Evolutionary conservation across 1,140 invertebrate species (phyloP), one percentile per base, ranked within the genome.

Genomic region (Gyrodactylus bullatarudis): DNA sequence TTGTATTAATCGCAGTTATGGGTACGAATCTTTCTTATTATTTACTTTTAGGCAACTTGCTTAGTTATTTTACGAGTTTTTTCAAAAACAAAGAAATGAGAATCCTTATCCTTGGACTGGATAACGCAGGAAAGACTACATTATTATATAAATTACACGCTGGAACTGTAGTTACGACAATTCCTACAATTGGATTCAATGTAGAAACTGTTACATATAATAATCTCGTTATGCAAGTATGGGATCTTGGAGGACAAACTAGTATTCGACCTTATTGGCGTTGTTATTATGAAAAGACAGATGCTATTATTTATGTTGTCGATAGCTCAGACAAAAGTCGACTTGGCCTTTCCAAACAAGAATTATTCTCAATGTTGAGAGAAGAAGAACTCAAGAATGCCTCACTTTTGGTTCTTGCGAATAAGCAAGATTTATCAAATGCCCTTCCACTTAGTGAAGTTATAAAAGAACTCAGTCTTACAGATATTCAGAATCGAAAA

Each of bases 251-350:
- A 75, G 93, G 93, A 77, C 93, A 98, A 82, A 97, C 92, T 74
- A 94, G 91, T 84, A 89, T 89, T 78, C 82, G 86, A 83, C 94
- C 94, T 20, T 99, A 99, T 79, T 99, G 94, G 94, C 85, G 94
- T 82, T 98, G 94, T 85, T 99, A 99, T 82, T 99, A 95, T 82
- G 92, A 91, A 73, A 99, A 98, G 82, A 98, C 94, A 79, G 94
- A 98, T 85, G 94, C 94, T 78, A 95, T 99, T 78, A 95, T 99
- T 78, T 99, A 97, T 83, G 94, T 99, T 54, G 93, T 98, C 68
- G 95, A 99, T 81, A 96, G 92, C 73, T 92, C 91, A 75, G 95
- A 99, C 82, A 86, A 88, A 80, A 94, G 99, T 84, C 84, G 95
- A 83, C 94, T 99, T 84, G 91, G 91, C 74, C 95, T 97, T 82